These are phyloP conservation scores for Sylvicola fuscatus DNA, from an alignment of 2,888 invertebrate genomes.

Conservation along the genomic window DNA sequence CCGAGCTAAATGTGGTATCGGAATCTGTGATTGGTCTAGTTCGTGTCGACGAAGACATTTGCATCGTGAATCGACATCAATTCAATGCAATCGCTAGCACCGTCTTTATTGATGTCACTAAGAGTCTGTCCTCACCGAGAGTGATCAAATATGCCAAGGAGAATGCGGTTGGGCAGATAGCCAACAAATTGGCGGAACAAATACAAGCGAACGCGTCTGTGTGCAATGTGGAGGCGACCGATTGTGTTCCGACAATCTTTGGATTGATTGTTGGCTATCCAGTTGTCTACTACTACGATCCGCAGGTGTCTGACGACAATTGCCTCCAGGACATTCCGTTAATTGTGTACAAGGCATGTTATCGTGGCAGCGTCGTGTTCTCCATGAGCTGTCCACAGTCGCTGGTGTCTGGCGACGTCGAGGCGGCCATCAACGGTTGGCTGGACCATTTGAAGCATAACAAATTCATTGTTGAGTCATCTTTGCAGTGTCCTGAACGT, in stretches of 20 bases:
- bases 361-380: constrained; percentile 3
- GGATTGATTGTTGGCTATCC: constrained; percentile 18
- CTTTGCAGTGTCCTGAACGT: too few species aligned
- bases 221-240: background rate
- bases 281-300: constrained; percentile 15
- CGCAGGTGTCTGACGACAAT: constrained; percentile 1
- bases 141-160: constrained; percentile 4
- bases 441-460: constrained; percentile 1
- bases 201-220: background rate
- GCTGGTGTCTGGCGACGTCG: constrained; percentile 2
- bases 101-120: constrained; percentile 9
- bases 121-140: constrained; percentile 6
- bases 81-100: constrained; percentile 5
- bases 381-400: constrained; percentile 8
- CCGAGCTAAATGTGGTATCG: constrained; percentile 1
- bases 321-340: constrained; percentile 6
- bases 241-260: constrained; percentile 14
- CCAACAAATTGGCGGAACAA: background rate
- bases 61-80: constrained; percentile 9
- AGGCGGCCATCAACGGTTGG: constrained; percentile 5
- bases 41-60: constrained; percentile 9
- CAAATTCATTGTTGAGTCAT: too few species aligned
- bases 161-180: constrained; percentile 3
- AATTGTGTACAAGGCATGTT: constrained; percentile 5
- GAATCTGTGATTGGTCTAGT: constrained; percentile 9